These are phyloP conservation scores for Ameiurus melas DNA, from an alignment of 2,113 vertebrate species.

Conservation along the genomic window DNA sequence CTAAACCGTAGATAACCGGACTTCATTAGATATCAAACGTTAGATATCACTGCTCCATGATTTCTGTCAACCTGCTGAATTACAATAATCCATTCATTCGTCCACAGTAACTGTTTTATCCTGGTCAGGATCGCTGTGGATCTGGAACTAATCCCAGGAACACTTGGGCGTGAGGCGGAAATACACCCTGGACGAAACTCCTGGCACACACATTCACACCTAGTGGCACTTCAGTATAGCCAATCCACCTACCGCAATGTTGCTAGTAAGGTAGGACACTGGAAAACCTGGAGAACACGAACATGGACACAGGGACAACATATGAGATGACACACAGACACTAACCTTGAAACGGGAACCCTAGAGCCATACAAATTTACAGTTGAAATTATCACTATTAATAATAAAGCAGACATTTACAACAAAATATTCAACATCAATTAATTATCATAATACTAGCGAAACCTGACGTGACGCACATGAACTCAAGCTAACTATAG, in stretches of 20 bases:
- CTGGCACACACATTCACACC: background rate
- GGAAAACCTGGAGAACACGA: background rate
- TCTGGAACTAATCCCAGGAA: background rate
- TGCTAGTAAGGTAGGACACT: background rate
- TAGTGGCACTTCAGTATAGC: background rate
- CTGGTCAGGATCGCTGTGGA: background rate
- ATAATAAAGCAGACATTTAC: background rate
- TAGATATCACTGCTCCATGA: background rate
- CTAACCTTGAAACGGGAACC: background rate
- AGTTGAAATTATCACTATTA: background rate
- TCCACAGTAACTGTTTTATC: background rate
- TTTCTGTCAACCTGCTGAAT: background rate
- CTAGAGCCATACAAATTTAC: background rate
- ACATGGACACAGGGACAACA: background rate
- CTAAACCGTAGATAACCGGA: constrained; percentile 6
- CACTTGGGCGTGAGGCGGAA: background rate
- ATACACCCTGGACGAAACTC: background rate
- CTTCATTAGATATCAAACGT: constrained; percentile 26
- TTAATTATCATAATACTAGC: background rate
- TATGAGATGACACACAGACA: background rate
- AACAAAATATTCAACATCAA: background rate
- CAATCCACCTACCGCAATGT: background rate
- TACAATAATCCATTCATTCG: background rate
- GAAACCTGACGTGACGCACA: background rate
- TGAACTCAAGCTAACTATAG: too few relatives aligned